Evolutionary conservation across 2,888 invertebrate species (phyloP), one percentile per base, ranked within the genome.

Genomic region (Tetramorium bicarinatum): DNA sequence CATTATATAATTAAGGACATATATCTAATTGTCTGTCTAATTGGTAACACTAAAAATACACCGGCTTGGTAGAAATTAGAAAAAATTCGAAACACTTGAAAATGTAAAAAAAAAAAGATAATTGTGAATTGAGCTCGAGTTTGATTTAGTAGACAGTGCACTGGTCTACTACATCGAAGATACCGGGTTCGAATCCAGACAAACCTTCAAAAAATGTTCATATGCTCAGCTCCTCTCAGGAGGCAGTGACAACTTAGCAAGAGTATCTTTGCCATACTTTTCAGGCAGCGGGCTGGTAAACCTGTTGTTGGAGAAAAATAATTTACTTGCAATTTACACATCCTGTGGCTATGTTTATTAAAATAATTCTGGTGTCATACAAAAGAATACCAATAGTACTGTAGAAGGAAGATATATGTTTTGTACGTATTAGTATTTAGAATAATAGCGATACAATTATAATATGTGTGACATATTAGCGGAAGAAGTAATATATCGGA

Each of bases 371-470:
- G 15, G 3, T 41, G 11, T 13, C 2, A 64, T 88, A 87, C 62
- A 88, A 89, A 88, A 87, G 11, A 49, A 66, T 87, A 52, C 13
- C 8, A 83, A 77, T n/a, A 83, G 18, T 74, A 80, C 67, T 76
- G 81, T 71, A 21, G 64, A 61, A 74, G 85, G 85, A 89, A 88
- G 89, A 72, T 87, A 85, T 79, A 9, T 82, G 21, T 34, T 71
- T 54, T 85, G n/a, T 64, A 54, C 76, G 61, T 87, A 81, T 76
- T 1, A 18, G 25, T 25, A 7, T 1, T 47, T n/a, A 69, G 38
- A 77, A 80, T 74, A 54, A 76, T 56, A 87, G 66, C 34, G 41
- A 67, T 66, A 61, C 13, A 25, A 71, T 41, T 81, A 69, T 82
- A 56, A 18, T 81, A 64, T 74, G 67, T 79, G 72, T 18, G 61